Evolutionary conservation across 1,140 invertebrate species (phyloP), one percentile per base, ranked within the genome.

Genomic region (Sipha flava): DNA sequence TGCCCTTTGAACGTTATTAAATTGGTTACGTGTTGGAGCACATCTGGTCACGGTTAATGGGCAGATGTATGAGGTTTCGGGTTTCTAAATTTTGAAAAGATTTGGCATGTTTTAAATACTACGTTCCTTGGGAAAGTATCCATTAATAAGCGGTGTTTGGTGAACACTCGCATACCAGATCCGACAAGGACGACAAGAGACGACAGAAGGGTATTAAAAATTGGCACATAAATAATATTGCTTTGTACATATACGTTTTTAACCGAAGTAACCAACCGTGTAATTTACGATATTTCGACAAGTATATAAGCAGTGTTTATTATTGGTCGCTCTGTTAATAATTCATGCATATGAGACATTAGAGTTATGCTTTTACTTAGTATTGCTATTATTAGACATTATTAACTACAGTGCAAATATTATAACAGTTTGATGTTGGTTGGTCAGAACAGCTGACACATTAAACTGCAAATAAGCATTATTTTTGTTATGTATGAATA

Each of bases 51-150:
- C 31, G 49, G 49, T 77, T 77, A 57, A 47, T 47, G 34, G 49
- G n/a, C 73, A 59, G 73, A 77, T 77, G 73, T 59, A 57, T 9
- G 52, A 26, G 10, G 73, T 77, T 54, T 77, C 73, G 23, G 49
- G 73, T 77, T 77, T 77, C 73, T 21, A 23, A 77, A 57, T 59
- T 59, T 77, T 16, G 21, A 57, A 77, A 59, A 57, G 31, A 77
- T 77, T 77, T 77, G 16, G 73, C 72, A 31, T 75, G 45, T 73
- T 73, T 37, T 52, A 73, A 73, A 54, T 23, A 31, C n/a, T 77
- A 57, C 31, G 37, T 31, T 18, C 57, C n/a, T 57, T 75, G 47
- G 45, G 47, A 34, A 52, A 73, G 34, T 72, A 73, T 52, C 5
- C 45, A 49, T 47, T 54, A 73, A 73, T 73, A 73, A 57, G 72